Base-by-base conservation (phyloP, 2,888 invertebrate genomes). In the Agrypnus murinus region DNA sequence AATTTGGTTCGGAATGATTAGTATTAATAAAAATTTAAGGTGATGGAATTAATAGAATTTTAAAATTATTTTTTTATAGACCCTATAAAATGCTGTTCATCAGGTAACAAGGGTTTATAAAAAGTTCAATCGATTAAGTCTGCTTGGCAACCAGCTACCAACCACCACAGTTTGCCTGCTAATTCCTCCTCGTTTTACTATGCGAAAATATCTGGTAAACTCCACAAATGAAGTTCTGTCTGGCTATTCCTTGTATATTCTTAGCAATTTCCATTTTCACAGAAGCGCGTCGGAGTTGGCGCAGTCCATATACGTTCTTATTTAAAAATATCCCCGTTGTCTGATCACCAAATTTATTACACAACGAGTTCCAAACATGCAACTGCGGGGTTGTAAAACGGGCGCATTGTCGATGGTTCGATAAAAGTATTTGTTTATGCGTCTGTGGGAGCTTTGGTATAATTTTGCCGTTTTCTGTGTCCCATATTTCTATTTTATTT, bases 351-450 rank as follows among this genome's bases (percentile, higher is more conserved):
- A 53, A 64, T 64, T 64, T 64, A 64, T 64, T 50, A 14, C 40
- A 53, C 50, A 40, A 15, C 50, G 31, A 15, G 53, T 31, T 64
- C 38, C 34, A 10, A 36, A 36, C 58, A 58, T 58, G 58, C 64
- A 64, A 64, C 64, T 64, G 48, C 34, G 64, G 64, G 64, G 53
- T 53, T 64, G 64, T 64, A 64, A 64, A 53, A 53, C 12, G 32
- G 64, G 53, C 59, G 43, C 43, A 64, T 40, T 64, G 53, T 64
- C 64, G 64, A 64, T 64, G 50, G 53, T 53, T 64, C 43, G 64
- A 64, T 64, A 64, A 64, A 64, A 53, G 50, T 53, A 53, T 40
- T 53, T 64, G 40, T 64, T 64, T 64, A 64, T 64, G 64, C 53
- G 64, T 31, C 64, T 64, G 25, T 14, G 14, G 40, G 50, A 64